Evolutionary conservation across 2,888 invertebrate species (phyloP).

Genomic region (Sinopyrophorus schimmeli): DNA sequence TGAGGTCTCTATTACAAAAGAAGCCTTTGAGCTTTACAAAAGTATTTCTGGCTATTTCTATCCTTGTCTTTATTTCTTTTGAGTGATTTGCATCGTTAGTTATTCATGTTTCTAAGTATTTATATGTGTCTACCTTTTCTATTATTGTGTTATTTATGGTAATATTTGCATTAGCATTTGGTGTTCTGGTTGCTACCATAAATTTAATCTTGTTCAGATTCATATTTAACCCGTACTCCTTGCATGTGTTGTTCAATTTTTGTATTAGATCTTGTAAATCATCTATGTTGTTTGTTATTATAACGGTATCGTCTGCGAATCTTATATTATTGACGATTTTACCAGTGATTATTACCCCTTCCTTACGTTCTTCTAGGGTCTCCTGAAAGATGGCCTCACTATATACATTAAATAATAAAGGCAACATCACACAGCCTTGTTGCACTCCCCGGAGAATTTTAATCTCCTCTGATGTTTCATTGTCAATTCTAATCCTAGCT

Average conservation of each 20-base stretch:
- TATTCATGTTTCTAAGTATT: not conserved
- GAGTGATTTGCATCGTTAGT: not conserved
- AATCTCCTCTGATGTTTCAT: constrained; percentile 9
- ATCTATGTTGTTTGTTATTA: too few relatives aligned
- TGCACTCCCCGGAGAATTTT: constrained; percentile 10
- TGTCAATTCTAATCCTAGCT: constrained; percentile 9
- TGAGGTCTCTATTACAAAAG: not conserved
- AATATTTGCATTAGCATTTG: not conserved
- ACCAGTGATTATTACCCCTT: constrained; percentile 9
- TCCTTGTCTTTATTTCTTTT: not conserved
- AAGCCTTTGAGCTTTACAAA: not conserved
- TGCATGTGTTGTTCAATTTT: too few relatives aligned
- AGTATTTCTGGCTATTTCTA: not conserved
- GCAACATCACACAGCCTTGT: constrained; percentile 11
- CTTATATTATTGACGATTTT: constrained; percentile 9
- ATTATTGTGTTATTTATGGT: not conserved
- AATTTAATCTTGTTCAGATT: too few relatives aligned
- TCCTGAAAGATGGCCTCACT: constrained; percentile 11
- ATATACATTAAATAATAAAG: constrained; percentile 7
- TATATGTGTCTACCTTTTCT: too few relatives aligned
- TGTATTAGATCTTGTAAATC: too few relatives aligned
- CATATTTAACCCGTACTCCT: too few relatives aligned
- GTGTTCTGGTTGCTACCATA: not conserved
- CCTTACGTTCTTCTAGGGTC: not conserved
- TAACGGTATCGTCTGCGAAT: constrained; percentile 17